Evolutionary conservation across 2,888 invertebrate genomes (phyloP), one percentile per base, ranked within the genome.

Genomic region (Lochmaea capreae): DNA sequence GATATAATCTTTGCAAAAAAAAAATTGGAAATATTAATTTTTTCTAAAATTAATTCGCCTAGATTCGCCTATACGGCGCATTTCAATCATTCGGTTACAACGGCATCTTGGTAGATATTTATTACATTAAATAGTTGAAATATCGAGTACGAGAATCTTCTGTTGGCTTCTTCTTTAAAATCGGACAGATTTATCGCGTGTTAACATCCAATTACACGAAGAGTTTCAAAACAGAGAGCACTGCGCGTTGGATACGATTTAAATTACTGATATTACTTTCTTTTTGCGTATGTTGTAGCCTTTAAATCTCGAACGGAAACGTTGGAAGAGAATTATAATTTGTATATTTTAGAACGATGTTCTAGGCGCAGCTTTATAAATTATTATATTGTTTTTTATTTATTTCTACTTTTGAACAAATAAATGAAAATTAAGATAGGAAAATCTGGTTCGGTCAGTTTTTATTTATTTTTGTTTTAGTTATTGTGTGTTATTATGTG

Each of bases 161-260:
- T 65, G 65, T 39, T 39, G 33, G 33, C 33, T 39, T 39, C 67
- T 73, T 65, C 72, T 70, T 70, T 72, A 72, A 70, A 75, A 75
- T 72, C 68, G 57, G 72, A 72, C 65, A 73, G 74, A 79, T 79
- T 76, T 78, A 78, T 78, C 52, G 76, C 74, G 77, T 77, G 78
- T 74, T 67, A 73, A 76, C 73, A 76, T 67, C 72, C 74, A 75
- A 77, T 79, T 79, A 73, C 63, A 74, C 74, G 58, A 68, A 67
- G 49, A 63, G 52, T 68, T 72, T 63, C 43, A 68, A 73, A 76
- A 67, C 70, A 70, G 72, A 75, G 46, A 67, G 59, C 70, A 67
- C 11, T 12, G 33, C 43, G 69, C 57, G 52, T 65, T 66, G 67
- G 63, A 72, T 75, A 42, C 18, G 70, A 70, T 63, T 70, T 57